These are phyloP conservation scores for Aphyosemion australe DNA, from an alignment of 2,113 vertebrate species.

Conservation along the genomic window DNA sequence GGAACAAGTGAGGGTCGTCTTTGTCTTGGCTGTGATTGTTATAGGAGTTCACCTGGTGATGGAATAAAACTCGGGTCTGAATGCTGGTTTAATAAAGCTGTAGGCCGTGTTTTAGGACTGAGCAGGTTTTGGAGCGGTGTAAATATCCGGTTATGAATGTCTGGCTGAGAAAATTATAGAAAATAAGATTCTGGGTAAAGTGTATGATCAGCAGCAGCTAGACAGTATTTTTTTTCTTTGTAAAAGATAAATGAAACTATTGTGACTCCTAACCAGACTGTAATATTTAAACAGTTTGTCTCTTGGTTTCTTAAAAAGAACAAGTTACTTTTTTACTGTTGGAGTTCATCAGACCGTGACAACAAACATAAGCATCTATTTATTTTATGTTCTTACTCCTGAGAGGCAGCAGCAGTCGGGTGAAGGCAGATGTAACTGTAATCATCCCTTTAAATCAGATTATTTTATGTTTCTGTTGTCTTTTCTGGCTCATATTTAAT, in stretches of 20 bases:
- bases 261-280: too few species aligned
- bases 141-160: slow-evolving; percentile 6
- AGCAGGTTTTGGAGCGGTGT: slow-evolving; percentile 8
- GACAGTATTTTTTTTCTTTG: too few species aligned
- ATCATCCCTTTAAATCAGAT: slow-evolving; percentile 13
- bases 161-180: background rate
- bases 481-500: background rate
- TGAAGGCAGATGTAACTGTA: background rate
- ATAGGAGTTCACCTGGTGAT: too few species aligned
- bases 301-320: too few species aligned
- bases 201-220: too few species aligned
- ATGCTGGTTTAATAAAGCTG: background rate
- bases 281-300: too few species aligned
- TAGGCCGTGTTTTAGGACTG: too few species aligned
- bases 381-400: background rate
- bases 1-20: slow-evolving; percentile 82
- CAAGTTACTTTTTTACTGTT: too few species aligned
- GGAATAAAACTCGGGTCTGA: background rate
- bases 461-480: background rate
- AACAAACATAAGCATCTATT: background rate
- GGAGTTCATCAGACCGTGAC: background rate
- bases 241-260: too few species aligned
- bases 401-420: background rate
- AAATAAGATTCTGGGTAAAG: too few species aligned
- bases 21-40: too few species aligned